Evolutionary conservation across 2,113 vertebrate species (phyloP).

Genomic region (Platysternon megacephalum): DNA sequence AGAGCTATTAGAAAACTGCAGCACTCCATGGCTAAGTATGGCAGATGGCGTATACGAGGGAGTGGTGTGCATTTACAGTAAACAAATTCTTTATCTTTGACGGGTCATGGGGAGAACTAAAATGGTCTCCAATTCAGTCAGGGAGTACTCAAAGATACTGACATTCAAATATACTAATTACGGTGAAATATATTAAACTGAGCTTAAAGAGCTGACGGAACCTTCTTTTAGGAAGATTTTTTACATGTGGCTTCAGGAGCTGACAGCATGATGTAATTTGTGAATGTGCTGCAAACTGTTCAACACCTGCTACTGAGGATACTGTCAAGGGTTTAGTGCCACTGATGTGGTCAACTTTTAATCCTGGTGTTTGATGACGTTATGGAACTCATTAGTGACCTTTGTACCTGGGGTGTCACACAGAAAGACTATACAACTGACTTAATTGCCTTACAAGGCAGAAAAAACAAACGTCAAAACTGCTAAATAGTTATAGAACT

Average conservation of each 20-base stretch:
- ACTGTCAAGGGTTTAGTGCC: not conserved
- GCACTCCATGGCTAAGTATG: slow-evolving; percentile 68
- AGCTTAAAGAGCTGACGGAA: slow-evolving; percentile 16
- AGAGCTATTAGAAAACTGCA: slow-evolving; percentile 79
- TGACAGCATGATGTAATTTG: slow-evolving; percentile 36
- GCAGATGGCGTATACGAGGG: slow-evolving; percentile 90
- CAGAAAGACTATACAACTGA: not conserved
- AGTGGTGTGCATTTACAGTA: slow-evolving; percentile 90
- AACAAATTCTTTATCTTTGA: slow-evolving; percentile 97
- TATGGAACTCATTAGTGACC: not conserved
- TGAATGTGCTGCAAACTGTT: slow-evolving; percentile 31
- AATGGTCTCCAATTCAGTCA: slow-evolving; percentile 79
- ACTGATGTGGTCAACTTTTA: slow-evolving; percentile 48
- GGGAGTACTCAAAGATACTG: slow-evolving; percentile 73
- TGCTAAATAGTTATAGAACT: not conserved
- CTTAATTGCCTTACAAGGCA: not conserved
- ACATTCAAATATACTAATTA: slow-evolving; percentile 60
- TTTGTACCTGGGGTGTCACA: not conserved
- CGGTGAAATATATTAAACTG: slow-evolving; percentile 43
- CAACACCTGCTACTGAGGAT: not conserved
- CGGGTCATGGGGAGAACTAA: slow-evolving; percentile 88
- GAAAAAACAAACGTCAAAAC: not conserved
- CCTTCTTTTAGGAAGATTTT: slow-evolving; percentile 42
- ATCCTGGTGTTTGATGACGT: slow-evolving; percentile 28
- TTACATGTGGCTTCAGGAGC: not conserved